phyloP scores from a whole-genome alignment of 2,888 invertebrate genomes.

The Thumatha senex region DNA sequence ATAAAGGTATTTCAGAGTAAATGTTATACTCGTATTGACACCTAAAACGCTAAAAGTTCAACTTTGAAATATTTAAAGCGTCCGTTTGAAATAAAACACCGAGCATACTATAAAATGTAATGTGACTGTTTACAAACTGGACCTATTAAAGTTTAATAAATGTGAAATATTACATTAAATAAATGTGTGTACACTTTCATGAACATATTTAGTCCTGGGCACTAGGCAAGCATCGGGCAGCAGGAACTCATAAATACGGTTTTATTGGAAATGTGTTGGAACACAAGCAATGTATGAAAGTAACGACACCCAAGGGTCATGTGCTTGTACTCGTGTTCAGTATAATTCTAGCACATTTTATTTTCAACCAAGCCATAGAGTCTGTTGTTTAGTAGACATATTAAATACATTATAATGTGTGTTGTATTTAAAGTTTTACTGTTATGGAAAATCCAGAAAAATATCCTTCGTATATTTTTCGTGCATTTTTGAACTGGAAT shows the following conservation, averaged over 20 bases:
- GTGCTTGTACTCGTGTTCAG: constrained; percentile 37
- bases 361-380: constrained; percentile 42
- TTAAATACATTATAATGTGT: constrained; percentile 26
- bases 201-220: constrained; percentile 35
- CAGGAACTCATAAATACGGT: constrained; percentile 67
- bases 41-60: too few relatives aligned
- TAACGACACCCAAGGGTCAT: constrained; percentile 62
- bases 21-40: too few relatives aligned
- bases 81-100: neutral
- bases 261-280: constrained; percentile 66
- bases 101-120: too few relatives aligned
- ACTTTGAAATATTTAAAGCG: too few relatives aligned
- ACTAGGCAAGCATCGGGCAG: constrained; percentile 42
- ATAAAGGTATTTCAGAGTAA: too few relatives aligned
- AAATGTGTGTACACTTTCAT: constrained; percentile 31
- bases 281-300: constrained; percentile 56
- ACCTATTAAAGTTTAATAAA: too few relatives aligned
- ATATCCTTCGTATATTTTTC: constrained; percentile 1
- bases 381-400: constrained; percentile 24
- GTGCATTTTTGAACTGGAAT: neutral
- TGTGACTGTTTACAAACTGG: too few relatives aligned
- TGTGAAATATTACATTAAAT: too few relatives aligned
- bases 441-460: neutral
- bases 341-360: constrained; percentile 53
- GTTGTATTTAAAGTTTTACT: constrained; percentile 18